Conservation (phyloP, 2,888 invertebrate species). For the Allophyes oxyacanthae region DNA sequence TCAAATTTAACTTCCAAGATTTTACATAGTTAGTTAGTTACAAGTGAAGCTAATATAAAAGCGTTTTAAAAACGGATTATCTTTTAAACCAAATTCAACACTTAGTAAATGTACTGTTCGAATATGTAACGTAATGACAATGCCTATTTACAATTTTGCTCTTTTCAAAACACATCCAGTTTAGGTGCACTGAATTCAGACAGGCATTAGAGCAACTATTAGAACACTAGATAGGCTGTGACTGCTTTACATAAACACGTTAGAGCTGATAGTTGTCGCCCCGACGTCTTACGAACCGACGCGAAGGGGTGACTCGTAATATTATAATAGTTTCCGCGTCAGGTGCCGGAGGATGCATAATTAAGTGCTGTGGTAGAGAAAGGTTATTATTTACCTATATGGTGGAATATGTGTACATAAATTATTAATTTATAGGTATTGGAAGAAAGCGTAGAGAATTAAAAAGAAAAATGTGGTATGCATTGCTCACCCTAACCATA, state of each 20-base stretch:
- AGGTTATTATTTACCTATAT: conserved; percentile 10
- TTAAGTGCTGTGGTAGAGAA: conserved; percentile 46
- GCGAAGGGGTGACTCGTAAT: conserved; percentile 54
- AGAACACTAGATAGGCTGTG: conserved; percentile 50
- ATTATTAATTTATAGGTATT: no score
- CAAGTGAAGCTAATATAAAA: no score
- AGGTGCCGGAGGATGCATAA: conserved; percentile 66
- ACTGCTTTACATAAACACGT: conserved; percentile 71
- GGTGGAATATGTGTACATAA: background rate
- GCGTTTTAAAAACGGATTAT: no score
- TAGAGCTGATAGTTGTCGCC: conserved; percentile 60
- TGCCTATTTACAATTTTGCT: no score
- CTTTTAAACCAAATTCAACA: no score
- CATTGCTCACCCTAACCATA: no score
- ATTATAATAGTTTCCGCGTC: conserved; percentile 69
- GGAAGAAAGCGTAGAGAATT: no score
- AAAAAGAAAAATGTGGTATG: no score
- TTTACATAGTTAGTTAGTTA: no score
- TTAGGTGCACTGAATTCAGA: conserved; percentile 6
- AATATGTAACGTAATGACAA: no score
- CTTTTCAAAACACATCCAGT: background rate
- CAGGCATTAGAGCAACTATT: conserved; percentile 38
- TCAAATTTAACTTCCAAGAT: no score
- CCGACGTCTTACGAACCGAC: conserved; percentile 50
- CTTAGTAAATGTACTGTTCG: no score